Evolutionary conservation across 2,888 invertebrate genomes (phyloP).

Genomic region (Idaea biselata): DNA sequence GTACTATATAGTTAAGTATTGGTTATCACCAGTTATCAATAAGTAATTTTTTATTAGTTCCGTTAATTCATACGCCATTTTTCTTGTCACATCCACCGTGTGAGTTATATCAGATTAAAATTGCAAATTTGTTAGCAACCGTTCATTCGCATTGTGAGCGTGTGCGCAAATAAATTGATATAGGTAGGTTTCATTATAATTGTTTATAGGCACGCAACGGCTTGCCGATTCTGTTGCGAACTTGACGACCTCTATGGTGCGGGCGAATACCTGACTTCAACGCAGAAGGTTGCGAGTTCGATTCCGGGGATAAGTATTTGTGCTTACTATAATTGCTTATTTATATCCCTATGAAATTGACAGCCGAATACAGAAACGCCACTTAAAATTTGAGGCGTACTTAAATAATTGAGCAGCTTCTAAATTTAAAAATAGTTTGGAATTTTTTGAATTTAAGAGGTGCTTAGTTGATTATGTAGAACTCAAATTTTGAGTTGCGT

Average conservation of each 20-base stretch:
- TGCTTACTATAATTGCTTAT: too few relatives aligned
- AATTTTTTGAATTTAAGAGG: too few relatives aligned
- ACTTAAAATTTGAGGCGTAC: too few relatives aligned
- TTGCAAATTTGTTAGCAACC: conserved; percentile 49
- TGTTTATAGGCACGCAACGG: conserved; percentile 44
- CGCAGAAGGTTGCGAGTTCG: background rate
- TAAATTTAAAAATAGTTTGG: too few relatives aligned
- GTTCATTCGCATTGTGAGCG: conserved; percentile 27
- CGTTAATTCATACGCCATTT: background rate
- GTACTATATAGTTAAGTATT: background rate
- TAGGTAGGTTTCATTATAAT: conserved; percentile 39
- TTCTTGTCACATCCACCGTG: conserved; percentile 5
- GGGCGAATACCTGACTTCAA: too few relatives aligned
- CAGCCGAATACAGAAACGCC: too few relatives aligned
- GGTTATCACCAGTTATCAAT: background rate
- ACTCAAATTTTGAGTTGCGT: too few relatives aligned
- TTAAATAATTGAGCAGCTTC: too few relatives aligned
- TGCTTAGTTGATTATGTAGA: too few relatives aligned
- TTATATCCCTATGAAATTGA: too few relatives aligned
- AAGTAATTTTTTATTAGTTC: background rate
- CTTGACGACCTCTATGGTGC: too few relatives aligned
- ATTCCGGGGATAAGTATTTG: too few relatives aligned
- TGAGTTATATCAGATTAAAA: conserved; percentile 36
- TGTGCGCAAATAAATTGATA: conserved; percentile 47
- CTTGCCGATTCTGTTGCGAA: background rate